Evolutionary conservation across 2,113 vertebrate species (phyloP), one percentile per base, ranked within the genome.

Genomic region (Morone saxatilis): DNA sequence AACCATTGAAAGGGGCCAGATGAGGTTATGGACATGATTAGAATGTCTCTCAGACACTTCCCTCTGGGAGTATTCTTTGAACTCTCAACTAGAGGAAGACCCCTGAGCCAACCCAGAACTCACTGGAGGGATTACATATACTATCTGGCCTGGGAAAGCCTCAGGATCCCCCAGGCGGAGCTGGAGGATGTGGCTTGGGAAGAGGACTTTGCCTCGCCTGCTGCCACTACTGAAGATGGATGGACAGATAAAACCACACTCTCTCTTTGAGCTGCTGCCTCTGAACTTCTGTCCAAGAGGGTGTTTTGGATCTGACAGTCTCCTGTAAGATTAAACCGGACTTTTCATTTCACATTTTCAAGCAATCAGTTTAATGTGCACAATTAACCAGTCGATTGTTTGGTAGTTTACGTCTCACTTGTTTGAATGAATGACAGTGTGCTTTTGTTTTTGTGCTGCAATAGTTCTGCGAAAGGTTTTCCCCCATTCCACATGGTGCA

Each of bases 211-310:
- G 59, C 53, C 70, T 88, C 17, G 20, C 75, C 86, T 61, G 83
- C 89, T 91, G 83, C 40, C 57, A 83, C 53, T 40, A 41, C 69
- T 77, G 82, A 86, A 84, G 85, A 86, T 22, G 50, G 82, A 88
- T 45, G 50, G 54, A 71, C 0, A 47, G 80, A 86, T 86, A 87
- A 80, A 85, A 71, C 22, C 77, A 47, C n/a, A 10, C 45, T 71
- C 20, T 68, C 41, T 59, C 69, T 85, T 81, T 47, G 45, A 88
- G 56, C 22, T 7, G 4, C 48, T 66, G 72, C 81, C 43, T 83
- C 78, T 86, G 71, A 89, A 84, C 80, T 86, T 71, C 31, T 71
- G 75, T 80, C 79, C 78, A 76, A 50, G 69, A 79, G 48, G 60
- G 3, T 9, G 7, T 78, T 86, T 80, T 41, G 43, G 65, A 82